A percentile compares a stretch with the other conserved stretches of the same genome.
phyloP scores from a whole-genome alignment of 2,888 invertebrate genomes.

The Automeris io region DNA sequence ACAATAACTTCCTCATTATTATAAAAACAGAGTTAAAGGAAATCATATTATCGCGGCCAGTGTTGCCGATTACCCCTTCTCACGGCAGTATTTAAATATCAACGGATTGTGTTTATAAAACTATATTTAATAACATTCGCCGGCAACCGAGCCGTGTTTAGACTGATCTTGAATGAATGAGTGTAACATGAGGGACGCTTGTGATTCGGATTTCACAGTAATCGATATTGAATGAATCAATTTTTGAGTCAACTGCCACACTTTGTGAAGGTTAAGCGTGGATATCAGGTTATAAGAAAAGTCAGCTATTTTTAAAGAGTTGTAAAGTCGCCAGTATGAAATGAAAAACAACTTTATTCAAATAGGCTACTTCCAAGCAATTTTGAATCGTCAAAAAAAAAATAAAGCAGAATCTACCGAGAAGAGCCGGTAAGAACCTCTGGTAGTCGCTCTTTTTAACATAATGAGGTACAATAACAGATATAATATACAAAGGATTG shows the following conservation, averaged over 20 bases:
- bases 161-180: slow-evolving; percentile 69
- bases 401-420: no score
- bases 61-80: slow-evolving; percentile 29
- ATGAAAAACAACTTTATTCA: no score
- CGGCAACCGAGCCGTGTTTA: slow-evolving; percentile 59
- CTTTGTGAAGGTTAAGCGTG: background rate
- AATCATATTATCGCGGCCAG: background rate
- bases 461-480: no score
- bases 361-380: no score
- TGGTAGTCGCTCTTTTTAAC: no score
- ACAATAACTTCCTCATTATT: background rate
- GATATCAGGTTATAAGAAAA: no score
- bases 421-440: no score
- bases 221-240: background rate
- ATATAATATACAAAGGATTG: no score
- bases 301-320: no score
- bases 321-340: no score
- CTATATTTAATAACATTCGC: slow-evolving; percentile 45
- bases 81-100: slow-evolving; percentile 64
- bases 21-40: slow-evolving; percentile 1
- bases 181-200: slow-evolving; percentile 33
- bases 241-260: background rate
- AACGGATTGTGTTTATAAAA: slow-evolving; percentile 50
- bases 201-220: background rate
- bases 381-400: no score